A percentile compares a stretch with the other conserved stretches of the same genome.
phyloP scores from a whole-genome alignment of 2,797 vertebrate genomes.

The Pantherophis vulpinus region DNA sequence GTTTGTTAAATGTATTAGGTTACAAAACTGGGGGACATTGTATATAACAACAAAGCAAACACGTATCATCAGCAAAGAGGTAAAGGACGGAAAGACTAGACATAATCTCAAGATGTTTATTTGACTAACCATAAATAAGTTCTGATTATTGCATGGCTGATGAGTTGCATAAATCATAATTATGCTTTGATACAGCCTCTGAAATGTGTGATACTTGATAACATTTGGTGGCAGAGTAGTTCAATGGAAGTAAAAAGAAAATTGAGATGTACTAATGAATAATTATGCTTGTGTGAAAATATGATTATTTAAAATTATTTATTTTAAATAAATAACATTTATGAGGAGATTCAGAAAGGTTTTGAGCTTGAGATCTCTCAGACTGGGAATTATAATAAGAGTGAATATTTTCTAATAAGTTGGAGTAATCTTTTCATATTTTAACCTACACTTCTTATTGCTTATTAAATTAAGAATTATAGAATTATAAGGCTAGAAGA shows the following conservation, averaged over 20 bases:
- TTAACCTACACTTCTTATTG: background rate
- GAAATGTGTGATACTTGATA: background rate
- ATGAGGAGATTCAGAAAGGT: background rate
- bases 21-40: background rate
- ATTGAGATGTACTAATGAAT: background rate
- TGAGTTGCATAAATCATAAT: background rate
- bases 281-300: background rate
- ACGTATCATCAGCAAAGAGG: background rate
- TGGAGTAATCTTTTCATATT: background rate
- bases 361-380: background rate
- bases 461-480: background rate
- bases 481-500: background rate
- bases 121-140: background rate
- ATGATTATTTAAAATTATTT: background rate
- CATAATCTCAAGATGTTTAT: background rate
- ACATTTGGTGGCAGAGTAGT: background rate
- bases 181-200: background rate
- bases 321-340: background rate
- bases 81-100: background rate
- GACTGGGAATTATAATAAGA: background rate
- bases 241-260: background rate
- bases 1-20: background rate
- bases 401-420: background rate
- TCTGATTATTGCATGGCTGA: background rate
- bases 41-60: background rate